These are phyloP conservation scores for Emydocephalus ijimae DNA, from an alignment of 2,113 vertebrate species.

Conservation along the genomic window DNA sequence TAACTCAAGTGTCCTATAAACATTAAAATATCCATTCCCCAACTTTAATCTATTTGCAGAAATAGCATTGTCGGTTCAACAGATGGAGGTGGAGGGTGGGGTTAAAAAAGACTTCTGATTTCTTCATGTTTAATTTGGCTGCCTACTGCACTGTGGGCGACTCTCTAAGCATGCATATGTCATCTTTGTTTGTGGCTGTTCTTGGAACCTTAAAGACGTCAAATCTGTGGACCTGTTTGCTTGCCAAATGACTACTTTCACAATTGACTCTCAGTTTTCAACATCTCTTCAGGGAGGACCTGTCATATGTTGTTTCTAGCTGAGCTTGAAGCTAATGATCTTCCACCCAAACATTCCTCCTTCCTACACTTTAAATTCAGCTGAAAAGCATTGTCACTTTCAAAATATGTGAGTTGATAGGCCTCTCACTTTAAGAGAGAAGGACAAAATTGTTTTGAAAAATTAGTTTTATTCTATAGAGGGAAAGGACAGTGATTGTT, in stretches of 20 bases:
- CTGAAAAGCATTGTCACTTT: neutral
- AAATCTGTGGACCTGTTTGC: neutral
- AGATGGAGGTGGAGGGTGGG: neutral
- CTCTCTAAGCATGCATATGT: slow-evolving; percentile 18
- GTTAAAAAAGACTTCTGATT: neutral
- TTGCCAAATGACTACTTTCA: neutral
- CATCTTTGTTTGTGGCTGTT: neutral
- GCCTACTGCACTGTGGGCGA: slow-evolving; percentile 3
- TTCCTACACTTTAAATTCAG: neutral
- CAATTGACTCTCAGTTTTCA: neutral
- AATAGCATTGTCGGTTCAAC: slow-evolving; percentile 3
- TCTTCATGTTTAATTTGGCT: slow-evolving; percentile 3
- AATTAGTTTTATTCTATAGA: neutral
- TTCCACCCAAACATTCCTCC: slow-evolving; percentile 3
- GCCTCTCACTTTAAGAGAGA: neutral
- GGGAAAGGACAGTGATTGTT: neutral
- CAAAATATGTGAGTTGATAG: neutral
- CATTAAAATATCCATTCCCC: neutral
- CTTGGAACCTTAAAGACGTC: neutral
- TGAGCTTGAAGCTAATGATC: neutral
- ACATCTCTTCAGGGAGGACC: neutral
- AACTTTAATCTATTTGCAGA: slow-evolving; percentile 18
- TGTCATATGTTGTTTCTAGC: slow-evolving; percentile 1
- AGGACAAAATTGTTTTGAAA: neutral
- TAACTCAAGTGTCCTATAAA: neutral